These are phyloP conservation scores for Calliphora vicina DNA, from an alignment of 1,140 invertebrate species.

Conservation along the genomic window DNA sequence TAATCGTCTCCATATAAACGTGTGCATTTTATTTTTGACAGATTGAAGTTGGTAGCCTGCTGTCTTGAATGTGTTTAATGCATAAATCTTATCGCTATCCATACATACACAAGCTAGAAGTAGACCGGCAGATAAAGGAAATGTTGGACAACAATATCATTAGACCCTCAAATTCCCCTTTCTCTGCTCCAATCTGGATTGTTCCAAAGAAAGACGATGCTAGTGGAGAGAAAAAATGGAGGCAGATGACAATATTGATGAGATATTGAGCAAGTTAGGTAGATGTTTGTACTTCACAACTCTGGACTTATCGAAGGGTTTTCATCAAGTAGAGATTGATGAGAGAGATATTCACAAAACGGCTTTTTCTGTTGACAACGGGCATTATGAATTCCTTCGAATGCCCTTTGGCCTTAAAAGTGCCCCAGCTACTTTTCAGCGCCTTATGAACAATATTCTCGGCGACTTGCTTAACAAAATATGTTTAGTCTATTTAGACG, in stretches of 20 bases:
- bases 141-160: not conserved
- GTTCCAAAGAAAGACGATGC: not conserved
- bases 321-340: not conserved
- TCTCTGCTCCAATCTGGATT: not conserved
- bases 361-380: not conserved
- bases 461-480: not conserved
- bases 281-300: not conserved
- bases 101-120: not conserved
- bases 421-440: no score
- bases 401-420: not conserved
- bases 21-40: no score
- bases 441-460: no score
- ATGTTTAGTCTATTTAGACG: conserved; percentile 31
- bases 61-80: no score
- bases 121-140: not conserved
- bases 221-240: not conserved
- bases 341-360: not conserved
- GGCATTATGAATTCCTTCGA: not conserved
- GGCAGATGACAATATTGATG: not conserved
- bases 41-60: no score
- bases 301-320: not conserved
- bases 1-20: no score
- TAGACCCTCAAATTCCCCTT: not conserved
- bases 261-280: not conserved
- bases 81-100: not conserved